Evolutionary conservation across 35 echinoderm and acorn worm species (phyloP), one percentile per base, ranked within the genome.

Genomic region (Chiridota heheva): DNA sequence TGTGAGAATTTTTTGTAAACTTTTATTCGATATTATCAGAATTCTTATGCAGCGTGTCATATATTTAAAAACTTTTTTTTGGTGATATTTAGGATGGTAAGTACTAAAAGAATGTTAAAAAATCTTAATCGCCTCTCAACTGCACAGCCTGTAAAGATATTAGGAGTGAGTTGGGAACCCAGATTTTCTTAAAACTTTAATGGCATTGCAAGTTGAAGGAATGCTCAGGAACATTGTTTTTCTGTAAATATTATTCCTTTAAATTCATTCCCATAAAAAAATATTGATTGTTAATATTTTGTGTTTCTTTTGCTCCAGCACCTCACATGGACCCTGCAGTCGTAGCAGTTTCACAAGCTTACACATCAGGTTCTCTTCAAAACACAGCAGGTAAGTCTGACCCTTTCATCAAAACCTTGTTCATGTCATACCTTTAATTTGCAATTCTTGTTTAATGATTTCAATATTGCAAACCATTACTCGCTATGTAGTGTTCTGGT

Each of bases 321-420:
- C 85, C 90, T 69, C 84, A 95, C 35, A 80, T 95, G 71, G 91
- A 95, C 59, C 91, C 91, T 13, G 91, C 86, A 1, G 86, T 95
- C 5, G 81, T 95, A 63, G 86, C 86, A 2, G 86, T 88, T 0
- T 85, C 80, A 27, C 80, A 82, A 33, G 69, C 36, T 40, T 82
- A 82, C 33, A 82, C 62, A 61, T 67, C 80, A 67, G 42, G 62
- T 35, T 43, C 61, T 33, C 62, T 43, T 42, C 44, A 62, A 82
- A 60, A 30, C 42, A 44, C 80, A 47, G 33, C 80, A 82, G 77
- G 77, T 80, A 42, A 43, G 77, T 8, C 5, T 62, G 32, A 7
- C 7, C 32, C 58, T 26, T 61, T 59, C 30, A 58, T 69, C 7
- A 20, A 51, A 51, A 20, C 7, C 46, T n/a, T 57, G 27, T n/a